Evolutionary conservation across 2,797 vertebrate genomes (phyloP), one percentile per base, ranked within the genome.

Genomic region (Crypturellus tataupa): DNA sequence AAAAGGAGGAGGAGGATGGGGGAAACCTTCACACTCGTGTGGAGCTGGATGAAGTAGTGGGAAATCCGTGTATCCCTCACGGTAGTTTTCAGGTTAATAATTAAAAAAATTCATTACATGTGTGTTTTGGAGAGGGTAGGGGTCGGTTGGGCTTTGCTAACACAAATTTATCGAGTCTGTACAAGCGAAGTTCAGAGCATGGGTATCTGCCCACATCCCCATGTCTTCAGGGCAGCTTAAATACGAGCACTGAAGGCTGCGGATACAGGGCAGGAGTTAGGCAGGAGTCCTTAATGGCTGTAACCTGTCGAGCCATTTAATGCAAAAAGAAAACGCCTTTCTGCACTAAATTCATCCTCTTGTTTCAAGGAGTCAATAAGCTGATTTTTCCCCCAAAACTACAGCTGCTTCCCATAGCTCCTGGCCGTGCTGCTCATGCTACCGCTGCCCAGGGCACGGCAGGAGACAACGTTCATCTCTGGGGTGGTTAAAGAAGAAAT

Each of bases 321-420:
- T 72, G 3, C 0, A 59, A 85, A 0, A 0, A 49, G 47, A 3
- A 47, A 59, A 80, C 13, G 10, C 9, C 27, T 63, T 19, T 63
- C 7, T 31, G 31, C 7, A 33, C 14, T 24, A 51, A 71, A 12
- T 44, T 7, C 35, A 84, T 75, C 16, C 7, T 19, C 31, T 80
- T 60, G 13, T 77, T 88, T 80, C 53, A 75, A 55, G 60, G 63
- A 58, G 33, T 17, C 25, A 24, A 3, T 39, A 80, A 37, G 4
- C 42, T 8, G 21, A 2, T 84, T 9, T 70, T 82, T 73, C 56
- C 40, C 8, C 31, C 20, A 75, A 51, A 55, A 23, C 25, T 17
- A 19, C 4, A 40, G 33, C 63, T 67, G 0, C 27, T 27, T 72
- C n/a, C 78, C 79, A 2, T 27, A 3, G n/a, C 24, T 47, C 17